Percentiles rank a stretch among this genome's conserved stretches.
These are phyloP conservation scores for Mya arenaria DNA, from an alignment of 1,140 invertebrate species.

Conservation along the genomic window DNA sequence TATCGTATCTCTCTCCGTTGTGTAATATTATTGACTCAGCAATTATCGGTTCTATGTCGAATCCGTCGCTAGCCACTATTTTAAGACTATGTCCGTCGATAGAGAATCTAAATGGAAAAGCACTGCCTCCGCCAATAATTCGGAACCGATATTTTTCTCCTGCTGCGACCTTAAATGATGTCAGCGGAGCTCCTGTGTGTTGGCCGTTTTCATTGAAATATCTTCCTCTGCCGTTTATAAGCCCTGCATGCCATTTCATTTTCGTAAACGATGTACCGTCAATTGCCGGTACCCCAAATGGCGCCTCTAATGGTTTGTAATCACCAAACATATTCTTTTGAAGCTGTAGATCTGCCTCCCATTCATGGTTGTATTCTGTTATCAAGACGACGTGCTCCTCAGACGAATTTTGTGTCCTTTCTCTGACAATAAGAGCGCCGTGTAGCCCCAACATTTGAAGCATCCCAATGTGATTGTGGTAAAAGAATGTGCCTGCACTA, in stretches of 20 bases:
- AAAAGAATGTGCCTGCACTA: slow-evolving; percentile 72
- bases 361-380: slow-evolving; percentile 68
- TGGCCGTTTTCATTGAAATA: slow-evolving; percentile 83
- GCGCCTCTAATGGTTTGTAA: slow-evolving; percentile 59
- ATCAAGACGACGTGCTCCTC: slow-evolving; percentile 50
- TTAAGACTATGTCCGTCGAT: slow-evolving; percentile 83
- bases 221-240: slow-evolving; percentile 59
- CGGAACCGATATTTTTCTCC: slow-evolving; percentile 56
- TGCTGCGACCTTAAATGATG: slow-evolving; percentile 50
- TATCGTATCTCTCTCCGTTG: slow-evolving; percentile 91
- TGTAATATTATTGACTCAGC: slow-evolving; percentile 57
- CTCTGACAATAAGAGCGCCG: slow-evolving; percentile 67
- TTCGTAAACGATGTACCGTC: slow-evolving; percentile 40
- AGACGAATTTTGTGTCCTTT: background rate
- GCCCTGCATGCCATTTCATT: slow-evolving; percentile 54
- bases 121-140: slow-evolving; percentile 54
- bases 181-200: slow-evolving; percentile 73
- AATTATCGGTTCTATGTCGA: slow-evolving; percentile 87
- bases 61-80: slow-evolving; percentile 90
- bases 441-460: slow-evolving; percentile 73
- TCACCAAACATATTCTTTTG: too few species aligned
- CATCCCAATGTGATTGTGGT: slow-evolving; percentile 75
- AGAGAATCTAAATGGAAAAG: slow-evolving; percentile 82
- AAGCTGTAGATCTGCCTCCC: slow-evolving; percentile 59
- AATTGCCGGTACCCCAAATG: slow-evolving; percentile 14